A percentile compares a stretch with the other conserved stretches of the same genome.
These are phyloP conservation scores for Aythya baeri DNA, from an alignment of 2,113 vertebrate genomes.

Conservation along the genomic window DNA sequence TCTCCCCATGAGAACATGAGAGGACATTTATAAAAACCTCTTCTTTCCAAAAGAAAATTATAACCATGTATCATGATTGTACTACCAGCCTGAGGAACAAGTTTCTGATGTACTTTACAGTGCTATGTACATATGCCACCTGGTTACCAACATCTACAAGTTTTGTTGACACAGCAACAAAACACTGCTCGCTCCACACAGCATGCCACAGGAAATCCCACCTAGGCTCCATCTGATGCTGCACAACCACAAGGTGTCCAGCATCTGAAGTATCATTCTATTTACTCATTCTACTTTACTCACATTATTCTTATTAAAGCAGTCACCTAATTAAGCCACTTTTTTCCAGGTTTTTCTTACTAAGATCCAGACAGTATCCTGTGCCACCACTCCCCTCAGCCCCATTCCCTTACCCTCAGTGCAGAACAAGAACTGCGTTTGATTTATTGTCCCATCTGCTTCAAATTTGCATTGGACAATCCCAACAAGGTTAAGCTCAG, in stretches of 20 bases:
- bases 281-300: no score
- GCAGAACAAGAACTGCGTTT: not conserved
- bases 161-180: not conserved
- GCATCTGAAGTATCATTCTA: not conserved
- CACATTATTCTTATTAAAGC: not conserved
- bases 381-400: fast-evolving
- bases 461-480: not conserved
- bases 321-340: not conserved
- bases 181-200: not conserved
- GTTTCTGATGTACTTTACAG: not conserved
- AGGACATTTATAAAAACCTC: not conserved
- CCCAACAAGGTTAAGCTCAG: not conserved
- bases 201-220: not conserved
- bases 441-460: not conserved
- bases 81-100: not conserved
- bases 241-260: not conserved
- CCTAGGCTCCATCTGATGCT: not conserved
- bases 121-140: not conserved
- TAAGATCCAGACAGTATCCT: not conserved
- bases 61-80: not conserved
- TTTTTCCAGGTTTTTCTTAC: not conserved
- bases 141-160: not conserved
- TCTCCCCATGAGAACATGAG: not conserved
- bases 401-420: not conserved
- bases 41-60: not conserved